Evolutionary conservation across 2,888 invertebrate species (phyloP).

Genomic region (Agrilus biguttatus): DNA sequence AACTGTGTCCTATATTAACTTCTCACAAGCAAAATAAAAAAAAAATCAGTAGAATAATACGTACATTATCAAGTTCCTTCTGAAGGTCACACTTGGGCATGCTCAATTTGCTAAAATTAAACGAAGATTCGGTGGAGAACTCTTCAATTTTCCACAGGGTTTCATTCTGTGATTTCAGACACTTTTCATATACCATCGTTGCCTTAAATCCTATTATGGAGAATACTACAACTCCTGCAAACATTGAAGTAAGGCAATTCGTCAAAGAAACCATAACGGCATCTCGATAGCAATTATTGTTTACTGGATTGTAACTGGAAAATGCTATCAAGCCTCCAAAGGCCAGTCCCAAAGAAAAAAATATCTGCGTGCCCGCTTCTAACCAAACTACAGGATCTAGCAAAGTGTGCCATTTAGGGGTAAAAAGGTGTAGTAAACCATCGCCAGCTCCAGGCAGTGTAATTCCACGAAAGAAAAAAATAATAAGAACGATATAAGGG

Average conservation of each 20-base stretch:
- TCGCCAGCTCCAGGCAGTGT: constrained; percentile 72
- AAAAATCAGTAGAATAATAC: constrained; percentile 20
- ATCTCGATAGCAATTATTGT: constrained; percentile 91
- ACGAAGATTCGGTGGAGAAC: constrained; percentile 28
- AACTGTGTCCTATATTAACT: too few relatives aligned
- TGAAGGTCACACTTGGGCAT: constrained; percentile 69
- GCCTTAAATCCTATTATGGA: constrained; percentile 90
- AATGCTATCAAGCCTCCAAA: constrained; percentile 95
- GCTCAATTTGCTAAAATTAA: constrained; percentile 45
- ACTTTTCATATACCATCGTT: constrained; percentile 67
- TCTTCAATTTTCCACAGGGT: constrained; percentile 28
- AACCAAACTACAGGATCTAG: constrained; percentile 92
- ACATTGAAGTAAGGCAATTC: constrained; percentile 91
- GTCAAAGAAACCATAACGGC: constrained; percentile 85
- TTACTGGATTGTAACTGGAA: constrained; percentile 91
- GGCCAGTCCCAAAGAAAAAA: constrained; percentile 88
- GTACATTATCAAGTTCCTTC: constrained; percentile 78
- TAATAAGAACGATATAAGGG: constrained; percentile 87
- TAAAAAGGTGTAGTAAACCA: constrained; percentile 77
- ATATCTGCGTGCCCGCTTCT: constrained; percentile 95
- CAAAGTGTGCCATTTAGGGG: constrained; percentile 83
- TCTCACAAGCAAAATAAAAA: neutral
- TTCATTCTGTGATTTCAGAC: constrained; percentile 46
- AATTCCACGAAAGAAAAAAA: constrained; percentile 90
- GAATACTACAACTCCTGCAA: constrained; percentile 92